These are phyloP conservation scores for Cynodonichthys magdalenae DNA, from an alignment of 2,797 vertebrate genomes.

Conservation along the genomic window DNA sequence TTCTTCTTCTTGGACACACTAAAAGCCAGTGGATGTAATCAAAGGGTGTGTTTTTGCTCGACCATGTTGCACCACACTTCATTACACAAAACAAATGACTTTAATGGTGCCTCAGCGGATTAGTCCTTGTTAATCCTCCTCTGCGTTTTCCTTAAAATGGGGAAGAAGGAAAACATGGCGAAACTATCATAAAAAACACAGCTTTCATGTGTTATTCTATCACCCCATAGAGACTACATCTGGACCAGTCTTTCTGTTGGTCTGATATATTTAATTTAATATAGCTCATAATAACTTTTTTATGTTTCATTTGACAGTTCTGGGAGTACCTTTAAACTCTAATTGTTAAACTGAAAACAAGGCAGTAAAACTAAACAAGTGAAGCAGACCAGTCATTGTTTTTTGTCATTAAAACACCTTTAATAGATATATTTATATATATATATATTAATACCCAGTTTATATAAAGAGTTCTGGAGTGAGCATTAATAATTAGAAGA, in stretches of 20 bases:
- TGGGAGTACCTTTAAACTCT: no score
- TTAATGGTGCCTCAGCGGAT: constrained; percentile 29
- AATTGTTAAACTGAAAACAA: no score
- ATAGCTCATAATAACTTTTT: no score
- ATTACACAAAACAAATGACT: constrained; percentile 49
- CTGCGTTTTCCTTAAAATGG: constrained; percentile 12
- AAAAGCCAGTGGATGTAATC: constrained; percentile 22
- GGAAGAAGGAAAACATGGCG: constrained; percentile 30
- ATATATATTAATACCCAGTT: constrained; percentile 53
- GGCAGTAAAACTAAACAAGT: no score
- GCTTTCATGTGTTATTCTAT: no score
- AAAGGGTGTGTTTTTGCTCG: constrained; percentile 7
- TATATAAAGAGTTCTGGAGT: constrained; percentile 62
- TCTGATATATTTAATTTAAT: no score
- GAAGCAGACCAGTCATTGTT: no score
- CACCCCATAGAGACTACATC: no score
- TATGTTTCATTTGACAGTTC: no score
- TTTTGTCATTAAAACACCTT: constrained; percentile 71
- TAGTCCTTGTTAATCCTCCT: constrained; percentile 28
- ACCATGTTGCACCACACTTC: constrained; percentile 40
- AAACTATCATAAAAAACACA: constrained; percentile 13
- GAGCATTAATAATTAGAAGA: constrained; percentile 33
- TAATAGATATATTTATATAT: constrained; percentile 72
- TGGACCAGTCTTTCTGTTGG: no score
- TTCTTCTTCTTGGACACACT: constrained; percentile 4